Conservation (phyloP, 2,113 vertebrate species). For the Pterocles burchelli region DNA sequence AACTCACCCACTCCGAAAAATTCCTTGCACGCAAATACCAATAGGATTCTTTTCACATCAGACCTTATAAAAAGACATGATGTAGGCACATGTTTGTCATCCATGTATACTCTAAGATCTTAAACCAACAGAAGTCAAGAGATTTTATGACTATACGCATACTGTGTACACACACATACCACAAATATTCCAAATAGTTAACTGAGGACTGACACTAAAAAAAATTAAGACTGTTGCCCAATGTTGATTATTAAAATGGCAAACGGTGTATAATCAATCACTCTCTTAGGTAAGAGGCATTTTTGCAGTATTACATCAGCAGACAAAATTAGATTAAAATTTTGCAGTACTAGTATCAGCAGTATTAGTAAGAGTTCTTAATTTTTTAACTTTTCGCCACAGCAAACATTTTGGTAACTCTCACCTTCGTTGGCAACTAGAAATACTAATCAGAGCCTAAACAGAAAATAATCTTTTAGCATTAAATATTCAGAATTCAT, state of each 20-base stretch:
- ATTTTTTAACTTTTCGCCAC: not conserved
- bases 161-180: not conserved
- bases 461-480: not conserved
- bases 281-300: not conserved
- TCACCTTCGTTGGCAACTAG: rapidly evolving
- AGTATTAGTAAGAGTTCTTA: not conserved
- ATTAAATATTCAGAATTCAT: not conserved
- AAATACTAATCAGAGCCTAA: not conserved
- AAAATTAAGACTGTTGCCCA: not conserved
- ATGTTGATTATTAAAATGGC: not conserved
- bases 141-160: not conserved
- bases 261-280: not conserved
- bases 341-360: not conserved
- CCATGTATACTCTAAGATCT: not conserved
- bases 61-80: not conserved
- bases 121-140: not conserved
- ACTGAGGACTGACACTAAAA: not conserved
- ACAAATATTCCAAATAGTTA: not conserved
- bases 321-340: not conserved
- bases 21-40: not conserved
- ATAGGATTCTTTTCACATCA: not conserved
- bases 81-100: not conserved
- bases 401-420: not conserved
- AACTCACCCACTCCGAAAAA: not conserved
- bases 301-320: not conserved